Conservation (phyloP, 2,797 vertebrate species). For the Salmo trutta region DNA sequence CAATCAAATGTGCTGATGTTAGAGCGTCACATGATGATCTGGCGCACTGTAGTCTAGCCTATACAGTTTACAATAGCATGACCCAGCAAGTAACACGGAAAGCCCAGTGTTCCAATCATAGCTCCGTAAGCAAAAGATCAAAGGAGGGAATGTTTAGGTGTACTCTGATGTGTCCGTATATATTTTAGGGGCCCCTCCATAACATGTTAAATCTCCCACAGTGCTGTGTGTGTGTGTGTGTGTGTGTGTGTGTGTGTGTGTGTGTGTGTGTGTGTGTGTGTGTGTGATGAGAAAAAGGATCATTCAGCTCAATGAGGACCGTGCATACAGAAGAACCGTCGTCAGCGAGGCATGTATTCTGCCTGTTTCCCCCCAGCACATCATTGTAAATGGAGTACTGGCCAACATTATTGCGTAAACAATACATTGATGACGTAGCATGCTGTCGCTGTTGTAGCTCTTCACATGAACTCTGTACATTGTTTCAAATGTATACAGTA, state of each 20-base stretch:
- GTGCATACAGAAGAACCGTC: neutral
- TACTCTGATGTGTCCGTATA: neutral
- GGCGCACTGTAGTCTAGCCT: no score
- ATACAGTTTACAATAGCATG: neutral
- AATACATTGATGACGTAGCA: neutral
- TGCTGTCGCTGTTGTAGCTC: neutral
- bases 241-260: neutral
- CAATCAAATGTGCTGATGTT: no score
- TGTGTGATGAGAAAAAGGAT: neutral
- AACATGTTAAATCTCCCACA: slow-evolving; percentile 17
- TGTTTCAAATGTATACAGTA: no score
- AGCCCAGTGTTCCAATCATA: neutral
- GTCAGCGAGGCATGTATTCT: neutral
- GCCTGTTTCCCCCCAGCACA: neutral
- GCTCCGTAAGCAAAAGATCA: neutral
- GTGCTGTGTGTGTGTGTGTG: slow-evolving; percentile 14
- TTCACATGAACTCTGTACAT: no score
- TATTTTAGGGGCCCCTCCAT: neutral
- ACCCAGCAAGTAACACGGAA: neutral
- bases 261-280: neutral
- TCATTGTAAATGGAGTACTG: neutral
- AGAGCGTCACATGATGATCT: no score
- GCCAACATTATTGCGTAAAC: neutral
- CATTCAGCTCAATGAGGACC: neutral
- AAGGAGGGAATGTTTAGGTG: neutral